A percentile compares a stretch with the other conserved stretches of the same genome.
phyloP scores from a whole-genome alignment of 2,797 vertebrate genomes.

The Cichlasoma orientale region DNA sequence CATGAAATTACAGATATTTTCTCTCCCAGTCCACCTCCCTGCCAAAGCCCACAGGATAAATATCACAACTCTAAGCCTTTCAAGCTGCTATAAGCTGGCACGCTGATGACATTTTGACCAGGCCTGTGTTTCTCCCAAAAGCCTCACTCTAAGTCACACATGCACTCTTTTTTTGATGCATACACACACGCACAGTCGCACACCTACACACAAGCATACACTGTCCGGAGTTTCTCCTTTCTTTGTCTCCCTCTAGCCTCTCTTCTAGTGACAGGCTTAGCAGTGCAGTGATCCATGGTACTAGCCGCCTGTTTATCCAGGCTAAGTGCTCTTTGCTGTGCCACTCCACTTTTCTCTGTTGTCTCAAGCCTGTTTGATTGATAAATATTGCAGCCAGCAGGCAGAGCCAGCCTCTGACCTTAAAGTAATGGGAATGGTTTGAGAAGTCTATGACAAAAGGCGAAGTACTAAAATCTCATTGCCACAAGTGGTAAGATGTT shows the following conservation, averaged over 20 bases:
- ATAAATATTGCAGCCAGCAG: slow-evolving; percentile 77
- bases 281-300: slow-evolving; percentile 80
- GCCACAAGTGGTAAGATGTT: slow-evolving; percentile 24
- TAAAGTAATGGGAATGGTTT: slow-evolving; percentile 78
- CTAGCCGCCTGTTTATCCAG: slow-evolving; percentile 77
- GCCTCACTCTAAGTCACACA: slow-evolving; percentile 64
- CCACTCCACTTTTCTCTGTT: slow-evolving; percentile 74
- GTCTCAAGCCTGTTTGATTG: slow-evolving; percentile 78
- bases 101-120: slow-evolving; percentile 84
- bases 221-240: slow-evolving; percentile 63
- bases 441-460: slow-evolving; percentile 64
- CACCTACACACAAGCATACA: slow-evolving; percentile 22
- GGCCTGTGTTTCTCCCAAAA: slow-evolving; percentile 77
- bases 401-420: slow-evolving; percentile 68
- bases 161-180: neutral
- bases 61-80: slow-evolving; percentile 85
- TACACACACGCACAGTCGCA: slow-evolving; percentile 12
- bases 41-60: slow-evolving; percentile 84
- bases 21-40: slow-evolving; percentile 74
- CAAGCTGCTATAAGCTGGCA: slow-evolving; percentile 82
- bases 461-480: slow-evolving; percentile 44
- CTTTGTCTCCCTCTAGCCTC: slow-evolving; percentile 65
- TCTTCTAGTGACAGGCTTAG: slow-evolving; percentile 76
- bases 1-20: slow-evolving; percentile 86
- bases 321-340: slow-evolving; percentile 79